phyloP scores from a whole-genome alignment of 2,113 vertebrate species.

The Struthidea cinerea region DNA sequence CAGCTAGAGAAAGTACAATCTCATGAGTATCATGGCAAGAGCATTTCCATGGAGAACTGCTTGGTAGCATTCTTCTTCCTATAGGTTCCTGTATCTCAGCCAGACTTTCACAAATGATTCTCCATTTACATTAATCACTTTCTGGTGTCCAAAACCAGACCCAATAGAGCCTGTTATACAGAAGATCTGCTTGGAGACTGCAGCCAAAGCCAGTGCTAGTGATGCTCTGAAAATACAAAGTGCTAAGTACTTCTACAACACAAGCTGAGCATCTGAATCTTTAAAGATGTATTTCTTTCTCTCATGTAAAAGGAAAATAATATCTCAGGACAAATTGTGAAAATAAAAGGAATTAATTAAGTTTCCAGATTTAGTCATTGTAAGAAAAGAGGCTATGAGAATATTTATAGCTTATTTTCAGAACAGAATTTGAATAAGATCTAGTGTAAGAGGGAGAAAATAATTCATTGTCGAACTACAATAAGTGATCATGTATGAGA shows the following conservation, averaged over 20 bases:
- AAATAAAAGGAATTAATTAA: neutral
- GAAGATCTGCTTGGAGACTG: neutral
- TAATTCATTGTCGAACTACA: neutral
- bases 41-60: neutral
- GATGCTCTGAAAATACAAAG: neutral
- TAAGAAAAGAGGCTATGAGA: neutral
- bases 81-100: neutral
- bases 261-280: neutral
- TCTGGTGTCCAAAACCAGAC: neutral
- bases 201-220: neutral
- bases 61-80: neutral
- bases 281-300: neutral
- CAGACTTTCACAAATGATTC: neutral
- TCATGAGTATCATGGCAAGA: neutral
- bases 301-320: neutral
- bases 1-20: neutral
- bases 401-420: neutral
- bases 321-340: neutral
- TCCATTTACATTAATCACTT: neutral
- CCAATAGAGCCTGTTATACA: neutral
- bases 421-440: neutral
- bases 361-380: neutral
- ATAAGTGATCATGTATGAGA: fast-evolving
- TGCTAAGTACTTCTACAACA: neutral
- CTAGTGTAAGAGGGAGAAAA: neutral